Percentiles rank a stretch among this genome's conserved stretches.
These are phyloP conservation scores for Pseudachorutes palmiensis DNA, from an alignment of 1,140 invertebrate genomes.

Conservation along the genomic window DNA sequence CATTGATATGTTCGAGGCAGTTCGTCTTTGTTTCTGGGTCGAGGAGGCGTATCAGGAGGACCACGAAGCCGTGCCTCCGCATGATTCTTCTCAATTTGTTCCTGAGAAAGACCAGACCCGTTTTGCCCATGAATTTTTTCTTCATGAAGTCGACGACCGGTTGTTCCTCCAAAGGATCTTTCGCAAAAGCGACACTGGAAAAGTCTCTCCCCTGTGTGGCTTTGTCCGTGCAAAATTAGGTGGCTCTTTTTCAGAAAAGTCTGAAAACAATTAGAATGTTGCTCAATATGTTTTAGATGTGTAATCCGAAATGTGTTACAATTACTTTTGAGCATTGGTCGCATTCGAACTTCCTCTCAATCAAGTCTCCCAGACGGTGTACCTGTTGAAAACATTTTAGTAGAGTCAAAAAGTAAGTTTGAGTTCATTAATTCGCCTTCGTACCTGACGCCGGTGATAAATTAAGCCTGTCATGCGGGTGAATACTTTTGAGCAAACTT, in stretches of 20 bases:
- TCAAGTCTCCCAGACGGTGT: neutral
- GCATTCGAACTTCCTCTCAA: slow-evolving; percentile 1
- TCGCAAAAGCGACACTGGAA: neutral
- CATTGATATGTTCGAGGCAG: neutral
- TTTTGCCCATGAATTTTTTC: neutral
- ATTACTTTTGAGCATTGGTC: neutral
- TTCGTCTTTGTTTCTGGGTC: neutral
- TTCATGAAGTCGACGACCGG: neutral
- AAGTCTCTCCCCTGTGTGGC: slow-evolving; percentile 1
- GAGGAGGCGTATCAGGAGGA: neutral
- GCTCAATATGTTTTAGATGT: neutral
- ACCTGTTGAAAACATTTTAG: neutral
- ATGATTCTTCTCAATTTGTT: neutral
- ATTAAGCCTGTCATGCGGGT: neutral
- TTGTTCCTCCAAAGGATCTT: slow-evolving; percentile 2
- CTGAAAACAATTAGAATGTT: neutral
- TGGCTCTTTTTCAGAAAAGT: slow-evolving; percentile 1
- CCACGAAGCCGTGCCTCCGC: neutral
- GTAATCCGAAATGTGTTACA: neutral
- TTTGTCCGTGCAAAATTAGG: neutral
- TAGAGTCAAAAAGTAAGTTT: no score
- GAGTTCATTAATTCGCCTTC: no score
- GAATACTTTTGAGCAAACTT: neutral
- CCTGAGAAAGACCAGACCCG: neutral
- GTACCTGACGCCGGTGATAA: slow-evolving; percentile 4